Conservation (phyloP, 2,888 invertebrate species). For the Chaetoderma sp. region DNA sequence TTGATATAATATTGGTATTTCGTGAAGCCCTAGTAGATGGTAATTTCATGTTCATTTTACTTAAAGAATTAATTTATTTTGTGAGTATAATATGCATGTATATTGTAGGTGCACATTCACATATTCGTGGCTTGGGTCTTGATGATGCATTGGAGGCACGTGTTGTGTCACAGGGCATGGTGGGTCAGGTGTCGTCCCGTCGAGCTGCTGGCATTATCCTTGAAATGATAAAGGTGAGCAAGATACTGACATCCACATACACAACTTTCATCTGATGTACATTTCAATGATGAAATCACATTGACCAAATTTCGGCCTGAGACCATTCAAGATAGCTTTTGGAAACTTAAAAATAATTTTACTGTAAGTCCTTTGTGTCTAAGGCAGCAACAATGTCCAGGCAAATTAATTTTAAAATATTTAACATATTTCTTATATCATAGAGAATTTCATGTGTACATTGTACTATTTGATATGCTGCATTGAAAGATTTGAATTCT, state of each 20-base stretch:
- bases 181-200: slow-evolving; percentile 88
- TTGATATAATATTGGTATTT: too few relatives aligned
- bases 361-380: too few relatives aligned
- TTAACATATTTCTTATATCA: too few relatives aligned
- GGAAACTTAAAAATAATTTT: too few relatives aligned
- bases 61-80: too few relatives aligned
- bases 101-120: slow-evolving; percentile 89
- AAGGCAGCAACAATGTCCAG: too few relatives aligned
- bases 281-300: slow-evolving; percentile 6
- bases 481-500: too few relatives aligned
- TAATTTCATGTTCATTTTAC: too few relatives aligned
- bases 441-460: too few relatives aligned
- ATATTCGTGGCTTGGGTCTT: slow-evolving; percentile 95
- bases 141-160: slow-evolving; percentile 94
- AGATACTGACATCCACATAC: background rate
- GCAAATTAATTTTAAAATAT: too few relatives aligned
- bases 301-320: slow-evolving; percentile 1
- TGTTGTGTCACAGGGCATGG: slow-evolving; percentile 95
- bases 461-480: too few relatives aligned
- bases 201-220: slow-evolving; percentile 94
- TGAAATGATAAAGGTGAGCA: slow-evolving; percentile 88
- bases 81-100: background rate
- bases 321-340: background rate
- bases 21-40: too few relatives aligned
- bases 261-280: background rate